A percentile compares a stretch with the other conserved stretches of the same genome.
Conservation (phyloP, 2,888 invertebrate genomes). For the Dryobota labecula region DNA sequence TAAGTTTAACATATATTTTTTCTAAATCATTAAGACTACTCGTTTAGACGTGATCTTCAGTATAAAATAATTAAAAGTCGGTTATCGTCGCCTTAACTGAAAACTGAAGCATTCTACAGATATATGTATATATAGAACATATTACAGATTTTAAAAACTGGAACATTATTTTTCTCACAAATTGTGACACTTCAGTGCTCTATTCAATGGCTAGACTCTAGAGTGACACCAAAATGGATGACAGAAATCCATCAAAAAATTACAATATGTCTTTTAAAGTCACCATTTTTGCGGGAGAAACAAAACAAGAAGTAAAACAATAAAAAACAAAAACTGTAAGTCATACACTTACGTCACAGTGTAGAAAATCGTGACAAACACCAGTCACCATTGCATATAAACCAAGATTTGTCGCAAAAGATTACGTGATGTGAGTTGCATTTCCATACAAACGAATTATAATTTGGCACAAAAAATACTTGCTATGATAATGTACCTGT, state of each 20-base stretch:
- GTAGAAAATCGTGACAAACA: conserved; percentile 31
- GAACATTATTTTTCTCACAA: background rate
- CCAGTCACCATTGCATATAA: conserved; percentile 28
- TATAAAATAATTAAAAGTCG: too few species aligned
- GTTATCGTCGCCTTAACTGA: too few species aligned
- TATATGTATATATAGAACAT: too few species aligned
- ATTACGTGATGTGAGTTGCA: conserved; percentile 45
- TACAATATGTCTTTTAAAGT: background rate
- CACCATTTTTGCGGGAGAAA: background rate
- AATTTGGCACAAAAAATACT: conserved; percentile 38
- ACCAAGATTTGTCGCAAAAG: conserved; percentile 18
- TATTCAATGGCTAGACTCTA: conserved; percentile 3
- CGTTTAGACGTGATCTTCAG: too few species aligned
- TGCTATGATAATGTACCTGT: conserved; percentile 36
- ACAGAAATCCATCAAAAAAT: background rate
- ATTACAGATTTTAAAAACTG: background rate
- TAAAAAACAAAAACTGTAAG: background rate
- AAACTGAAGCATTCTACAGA: too few species aligned
- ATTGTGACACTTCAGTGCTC: background rate
- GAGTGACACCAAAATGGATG: conserved; percentile 18
- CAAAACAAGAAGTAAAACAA: conserved; percentile 18
- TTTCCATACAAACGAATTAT: conserved; percentile 29
- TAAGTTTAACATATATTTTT: too few species aligned
- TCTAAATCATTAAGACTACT: too few species aligned
- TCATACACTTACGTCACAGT: conserved; percentile 1